Percentiles rank a stretch among this genome's conserved stretches.
These are phyloP conservation scores for Apodemia mormo DNA, from an alignment of 2,888 invertebrate species.

Conservation along the genomic window DNA sequence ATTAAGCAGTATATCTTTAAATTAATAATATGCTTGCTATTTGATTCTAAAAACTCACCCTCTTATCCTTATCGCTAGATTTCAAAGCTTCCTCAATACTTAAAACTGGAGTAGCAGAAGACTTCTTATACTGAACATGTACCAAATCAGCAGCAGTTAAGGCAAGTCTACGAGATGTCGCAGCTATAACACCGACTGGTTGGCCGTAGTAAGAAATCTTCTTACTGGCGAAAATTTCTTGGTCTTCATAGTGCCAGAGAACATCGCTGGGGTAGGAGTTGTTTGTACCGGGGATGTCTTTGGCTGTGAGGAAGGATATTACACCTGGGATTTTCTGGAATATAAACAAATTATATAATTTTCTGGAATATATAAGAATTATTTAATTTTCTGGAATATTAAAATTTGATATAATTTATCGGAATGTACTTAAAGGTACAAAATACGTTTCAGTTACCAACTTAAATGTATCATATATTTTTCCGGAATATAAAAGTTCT, in stretches of 20 bases:
- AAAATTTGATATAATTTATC: too few species aligned
- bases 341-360: not conserved
- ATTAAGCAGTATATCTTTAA: too few species aligned
- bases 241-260: constrained; percentile 58
- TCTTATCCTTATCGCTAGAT: constrained; percentile 62
- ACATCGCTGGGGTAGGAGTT: constrained; percentile 68
- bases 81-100: constrained; percentile 74
- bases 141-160: constrained; percentile 60
- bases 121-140: constrained; percentile 78
- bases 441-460: too few species aligned
- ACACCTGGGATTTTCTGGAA: constrained; percentile 85
- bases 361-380: too few species aligned
- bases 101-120: constrained; percentile 64
- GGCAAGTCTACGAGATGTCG: constrained; percentile 77
- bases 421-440: too few species aligned
- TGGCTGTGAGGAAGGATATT: constrained; percentile 82
- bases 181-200: constrained; percentile 88
- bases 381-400: too few species aligned
- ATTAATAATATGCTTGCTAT: too few species aligned
- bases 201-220: constrained; percentile 85
- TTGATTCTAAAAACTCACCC: constrained; percentile 49
- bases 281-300: constrained; percentile 88
- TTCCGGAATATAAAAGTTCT: too few species aligned
- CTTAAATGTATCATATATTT: too few species aligned
- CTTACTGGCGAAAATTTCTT: constrained; percentile 80